Evolutionary conservation across 2,797 vertebrate genomes (phyloP).

Genomic region (Intellagama lesueurii): DNA sequence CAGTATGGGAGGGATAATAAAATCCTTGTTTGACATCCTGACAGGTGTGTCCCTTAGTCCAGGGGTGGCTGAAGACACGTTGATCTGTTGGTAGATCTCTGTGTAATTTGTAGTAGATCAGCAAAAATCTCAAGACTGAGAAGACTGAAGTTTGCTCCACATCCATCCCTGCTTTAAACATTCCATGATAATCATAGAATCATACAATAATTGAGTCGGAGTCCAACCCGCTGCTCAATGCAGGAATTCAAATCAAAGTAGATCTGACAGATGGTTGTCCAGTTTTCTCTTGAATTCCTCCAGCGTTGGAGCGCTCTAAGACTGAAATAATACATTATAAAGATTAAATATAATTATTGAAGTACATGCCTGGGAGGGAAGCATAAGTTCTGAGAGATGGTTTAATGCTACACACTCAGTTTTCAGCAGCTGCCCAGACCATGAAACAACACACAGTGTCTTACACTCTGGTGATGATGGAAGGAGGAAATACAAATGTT

Average conservation of each 20-base stretch:
- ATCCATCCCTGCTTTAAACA: not conserved
- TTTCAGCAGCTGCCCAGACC: slow-evolving; percentile 40
- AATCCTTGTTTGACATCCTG: not conserved
- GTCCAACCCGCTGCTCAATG: not conserved
- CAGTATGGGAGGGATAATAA: not conserved
- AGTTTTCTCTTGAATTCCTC: too few species aligned
- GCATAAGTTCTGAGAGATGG: slow-evolving; percentile 4
- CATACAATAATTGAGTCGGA: not conserved
- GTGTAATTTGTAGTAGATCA: not conserved
- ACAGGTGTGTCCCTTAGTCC: not conserved
- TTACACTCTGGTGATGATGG: slow-evolving; percentile 11
- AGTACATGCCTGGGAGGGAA: not conserved
- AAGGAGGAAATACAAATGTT: not conserved
- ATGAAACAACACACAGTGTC: slow-evolving; percentile 41
- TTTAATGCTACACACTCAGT: slow-evolving; percentile 47
- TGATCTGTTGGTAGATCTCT: not conserved
- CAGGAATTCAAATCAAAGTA: too few species aligned
- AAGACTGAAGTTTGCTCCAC: too few species aligned
- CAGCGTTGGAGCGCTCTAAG: too few species aligned
- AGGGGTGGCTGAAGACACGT: not conserved
- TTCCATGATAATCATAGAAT: not conserved
- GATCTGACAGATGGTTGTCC: too few species aligned
- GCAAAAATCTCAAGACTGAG: too few species aligned
- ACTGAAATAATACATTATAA: not conserved
- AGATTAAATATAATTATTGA: not conserved